A percentile compares a stretch with the other conserved stretches of the same genome.
Evolutionary conservation across 2,113 vertebrate genomes (phyloP).

Genomic region (Paedocypris sp.): DNA sequence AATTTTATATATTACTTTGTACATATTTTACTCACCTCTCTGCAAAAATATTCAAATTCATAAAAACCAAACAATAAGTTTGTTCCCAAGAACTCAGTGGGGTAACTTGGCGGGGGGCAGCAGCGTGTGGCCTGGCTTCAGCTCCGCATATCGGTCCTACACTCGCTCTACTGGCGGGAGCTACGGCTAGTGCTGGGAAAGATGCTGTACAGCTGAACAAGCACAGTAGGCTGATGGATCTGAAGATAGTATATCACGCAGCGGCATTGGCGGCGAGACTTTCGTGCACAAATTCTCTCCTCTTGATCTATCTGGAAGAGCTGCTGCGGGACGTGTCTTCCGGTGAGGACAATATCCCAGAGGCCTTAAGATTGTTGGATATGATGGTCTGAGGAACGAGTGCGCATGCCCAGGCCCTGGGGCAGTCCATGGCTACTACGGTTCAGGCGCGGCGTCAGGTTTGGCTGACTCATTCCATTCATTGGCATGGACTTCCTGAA

Average conservation of each 20-base stretch:
- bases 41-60: no score
- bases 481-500: conserved; percentile 15
- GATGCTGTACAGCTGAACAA: neutral
- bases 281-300: neutral
- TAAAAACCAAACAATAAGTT: no score
- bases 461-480: conserved; percentile 32
- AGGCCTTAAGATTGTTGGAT: neutral
- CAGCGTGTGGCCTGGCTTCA: neutral
- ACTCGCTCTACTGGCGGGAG: neutral
- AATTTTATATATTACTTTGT: no score
- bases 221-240: neutral
- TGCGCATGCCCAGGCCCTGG: neutral
- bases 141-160: neutral
- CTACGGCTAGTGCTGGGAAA: neutral
- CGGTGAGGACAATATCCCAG: neutral
- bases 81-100: neutral
- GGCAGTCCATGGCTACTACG: neutral
- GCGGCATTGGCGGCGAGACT: neutral
- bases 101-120: neutral
- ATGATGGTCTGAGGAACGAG: neutral
- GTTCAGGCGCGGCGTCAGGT: neutral
- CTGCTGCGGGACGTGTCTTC: neutral
- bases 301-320: neutral
- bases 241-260: neutral
- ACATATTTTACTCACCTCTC: no score